Evolutionary conservation across 2,888 invertebrate species (phyloP), one percentile per base, ranked within the genome.

Genomic region (Cantharis rustica): DNA sequence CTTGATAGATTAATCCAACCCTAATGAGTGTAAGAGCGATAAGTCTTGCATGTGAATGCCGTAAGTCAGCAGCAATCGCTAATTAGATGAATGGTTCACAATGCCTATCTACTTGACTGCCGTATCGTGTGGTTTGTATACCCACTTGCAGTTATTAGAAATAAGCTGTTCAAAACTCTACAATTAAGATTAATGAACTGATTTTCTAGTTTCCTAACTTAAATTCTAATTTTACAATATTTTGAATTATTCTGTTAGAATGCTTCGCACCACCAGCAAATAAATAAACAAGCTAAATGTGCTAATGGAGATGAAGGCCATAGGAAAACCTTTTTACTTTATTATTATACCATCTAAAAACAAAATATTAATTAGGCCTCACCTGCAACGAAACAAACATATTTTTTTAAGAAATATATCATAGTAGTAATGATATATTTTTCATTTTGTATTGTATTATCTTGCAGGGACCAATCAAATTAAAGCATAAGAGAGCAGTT

Each of bases 21-120:
- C 87, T 88, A 88, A 88, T 88, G 88, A 88, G 88, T 86, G 88
- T 88, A 87, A 88, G 87, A 88, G 87, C 88, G 88, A 88, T 88
- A 88, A 88, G 87, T 87, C 87, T 87, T 86, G 84, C 87, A 86
- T 86, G 86, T 86, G 87, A 87, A 86, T 87, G 86, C 87, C 84
- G 85, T 84, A 85, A 86, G 84, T 85, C 86, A 86, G 86, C 85
- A 85, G 85, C 86, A 86, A 85, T 87, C 85, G 86, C 87, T 88
- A 88, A 88, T 88, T 88, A 88, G 87, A 87, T 88, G 88, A 88
- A 88, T 87, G 85, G 86, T 84, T 85, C 84, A 86, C 86, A 87
- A 86, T 86, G 81, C 81, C 84, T 84, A 82, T 82, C 86, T 83
- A 87, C 87, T 87, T 86, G 86, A 86, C 86, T 87, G 85, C 85